phyloP scores from a whole-genome alignment of 2,888 invertebrate genomes.

The Nomada ruficornis region DNA sequence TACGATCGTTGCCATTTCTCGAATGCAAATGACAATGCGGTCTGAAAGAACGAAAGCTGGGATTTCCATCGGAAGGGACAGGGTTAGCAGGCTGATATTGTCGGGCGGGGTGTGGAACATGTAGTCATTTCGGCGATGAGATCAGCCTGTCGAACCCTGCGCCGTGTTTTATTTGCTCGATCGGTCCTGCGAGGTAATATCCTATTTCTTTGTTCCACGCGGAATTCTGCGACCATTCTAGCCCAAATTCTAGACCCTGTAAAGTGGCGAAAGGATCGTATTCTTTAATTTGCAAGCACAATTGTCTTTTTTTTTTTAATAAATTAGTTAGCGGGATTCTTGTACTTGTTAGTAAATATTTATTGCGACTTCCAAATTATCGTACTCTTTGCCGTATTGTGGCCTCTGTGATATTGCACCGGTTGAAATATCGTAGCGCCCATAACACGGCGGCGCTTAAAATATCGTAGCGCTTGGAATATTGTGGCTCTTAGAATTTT shows the following conservation, averaged over 20 bases:
- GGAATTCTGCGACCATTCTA: not conserved
- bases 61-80: constrained; percentile 73
- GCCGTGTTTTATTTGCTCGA: constrained; percentile 74
- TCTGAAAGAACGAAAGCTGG: constrained; percentile 43
- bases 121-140: constrained; percentile 84
- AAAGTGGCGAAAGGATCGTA: not conserved
- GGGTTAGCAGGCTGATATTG: constrained; percentile 84
- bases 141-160: constrained; percentile 84
- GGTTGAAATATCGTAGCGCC: no score
- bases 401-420: no score
- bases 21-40: constrained; percentile 20
- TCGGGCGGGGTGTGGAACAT: constrained; percentile 83
- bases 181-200: constrained; percentile 48
- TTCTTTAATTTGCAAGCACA: no score
- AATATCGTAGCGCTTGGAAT: no score
- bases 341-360: no score
- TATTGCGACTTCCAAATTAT: no score
- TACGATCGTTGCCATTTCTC: not conserved
- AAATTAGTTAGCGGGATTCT: no score
- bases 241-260: not conserved
- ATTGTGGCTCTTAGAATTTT: no score
- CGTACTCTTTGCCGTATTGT: no score
- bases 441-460: no score
- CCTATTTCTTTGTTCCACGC: constrained; percentile 24
- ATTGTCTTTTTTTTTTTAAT: no score